A percentile compares a stretch with the other conserved stretches of the same genome.
phyloP scores from a whole-genome alignment of 2,113 vertebrate genomes.

The Rhea pennata region DNA sequence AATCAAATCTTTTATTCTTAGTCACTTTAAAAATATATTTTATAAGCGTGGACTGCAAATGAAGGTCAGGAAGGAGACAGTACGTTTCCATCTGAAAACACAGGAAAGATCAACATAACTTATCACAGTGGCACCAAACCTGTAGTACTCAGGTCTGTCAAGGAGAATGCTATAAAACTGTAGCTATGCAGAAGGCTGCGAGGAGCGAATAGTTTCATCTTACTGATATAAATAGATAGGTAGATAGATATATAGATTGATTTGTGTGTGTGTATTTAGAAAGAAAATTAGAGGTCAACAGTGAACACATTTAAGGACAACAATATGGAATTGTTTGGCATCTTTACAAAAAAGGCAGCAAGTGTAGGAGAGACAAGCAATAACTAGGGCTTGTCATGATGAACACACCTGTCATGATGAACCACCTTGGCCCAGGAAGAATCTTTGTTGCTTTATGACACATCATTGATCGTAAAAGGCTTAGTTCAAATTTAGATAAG shows the following conservation, averaged over 20 bases:
- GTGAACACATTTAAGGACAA: not conserved
- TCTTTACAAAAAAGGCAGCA: not conserved
- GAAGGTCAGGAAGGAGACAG: not conserved
- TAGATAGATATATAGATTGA: not conserved
- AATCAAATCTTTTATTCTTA: not conserved
- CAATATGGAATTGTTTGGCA: not conserved
- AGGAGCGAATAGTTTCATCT: not conserved
- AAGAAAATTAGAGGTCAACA: not conserved
- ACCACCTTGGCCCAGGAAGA: not conserved
- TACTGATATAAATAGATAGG: not conserved
- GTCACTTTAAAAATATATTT: not conserved
- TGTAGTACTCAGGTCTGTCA: slow-evolving; percentile 1
- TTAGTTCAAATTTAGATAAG: not conserved
- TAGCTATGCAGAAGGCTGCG: not conserved
- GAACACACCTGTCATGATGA: not conserved
- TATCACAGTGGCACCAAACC: slow-evolving; percentile 13
- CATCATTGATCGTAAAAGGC: not conserved
- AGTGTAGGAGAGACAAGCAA: not conserved
- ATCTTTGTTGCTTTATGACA: not conserved
- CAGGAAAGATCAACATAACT: not conserved
- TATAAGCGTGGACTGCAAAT: not conserved
- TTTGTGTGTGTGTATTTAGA: not conserved
- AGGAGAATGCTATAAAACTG: slow-evolving; percentile 25
- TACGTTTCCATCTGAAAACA: not conserved
- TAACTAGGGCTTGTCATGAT: not conserved